phyloP scores from a whole-genome alignment of 2,797 vertebrate genomes.

The Microcaecilia unicolor region DNA sequence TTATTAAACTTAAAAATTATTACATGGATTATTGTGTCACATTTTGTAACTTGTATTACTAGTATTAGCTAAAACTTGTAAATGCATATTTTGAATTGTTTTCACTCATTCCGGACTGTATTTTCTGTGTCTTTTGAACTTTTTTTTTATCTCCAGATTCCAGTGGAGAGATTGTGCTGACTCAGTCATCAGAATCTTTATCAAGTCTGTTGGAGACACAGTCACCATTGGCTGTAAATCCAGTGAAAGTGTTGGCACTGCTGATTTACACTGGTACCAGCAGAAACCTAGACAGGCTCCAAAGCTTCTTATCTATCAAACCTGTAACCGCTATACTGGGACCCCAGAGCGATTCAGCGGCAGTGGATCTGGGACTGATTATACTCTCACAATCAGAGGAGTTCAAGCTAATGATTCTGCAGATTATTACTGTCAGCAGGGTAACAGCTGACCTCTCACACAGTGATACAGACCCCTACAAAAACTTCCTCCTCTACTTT shows the following conservation, averaged over 20 bases:
- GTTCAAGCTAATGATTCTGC: neutral
- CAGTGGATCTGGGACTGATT: neutral
- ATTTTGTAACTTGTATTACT: too few species aligned
- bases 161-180: too few species aligned
- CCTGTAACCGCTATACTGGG: neutral
- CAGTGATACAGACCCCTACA: neutral
- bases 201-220: neutral
- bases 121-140: too few species aligned
- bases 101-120: too few species aligned
- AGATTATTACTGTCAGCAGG: neutral
- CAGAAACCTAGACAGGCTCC: too few species aligned
- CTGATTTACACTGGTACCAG: neutral
- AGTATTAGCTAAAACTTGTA: too few species aligned
- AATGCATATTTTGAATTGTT: too few species aligned
- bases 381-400: neutral
- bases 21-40: too few species aligned
- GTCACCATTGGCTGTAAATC: neutral
- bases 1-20: too few species aligned
- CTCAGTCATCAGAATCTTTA: neutral
- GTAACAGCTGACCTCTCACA: fast-evolving
- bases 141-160: neutral
- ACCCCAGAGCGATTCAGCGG: neutral
- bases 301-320: neutral
- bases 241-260: neutral
- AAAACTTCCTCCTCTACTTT: neutral